Conservation (phyloP, 2,797 vertebrate species). For the Phataginus tricuspis region DNA sequence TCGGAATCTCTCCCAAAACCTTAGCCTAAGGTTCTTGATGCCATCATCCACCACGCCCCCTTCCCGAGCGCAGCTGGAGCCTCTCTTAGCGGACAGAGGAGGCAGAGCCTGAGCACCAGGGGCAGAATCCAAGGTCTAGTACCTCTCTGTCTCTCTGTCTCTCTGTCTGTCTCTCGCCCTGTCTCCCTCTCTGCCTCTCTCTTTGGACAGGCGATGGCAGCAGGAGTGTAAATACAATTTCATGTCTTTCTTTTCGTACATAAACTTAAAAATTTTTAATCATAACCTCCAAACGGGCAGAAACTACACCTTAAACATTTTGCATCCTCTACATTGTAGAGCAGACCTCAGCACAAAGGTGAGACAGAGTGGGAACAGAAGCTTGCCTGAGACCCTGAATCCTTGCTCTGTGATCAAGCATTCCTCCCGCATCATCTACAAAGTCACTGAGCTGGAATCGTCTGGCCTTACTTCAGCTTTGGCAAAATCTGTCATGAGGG, state of each 20-base stretch:
- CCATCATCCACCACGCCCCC: background rate
- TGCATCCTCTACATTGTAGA: rapidly evolving
- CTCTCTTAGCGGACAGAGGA: background rate
- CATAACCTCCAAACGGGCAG: background rate
- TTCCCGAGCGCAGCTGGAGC: background rate
- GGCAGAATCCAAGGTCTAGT: background rate
- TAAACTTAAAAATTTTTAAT: background rate
- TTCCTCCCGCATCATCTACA: background rate
- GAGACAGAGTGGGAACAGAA: background rate
- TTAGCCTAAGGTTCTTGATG: background rate
- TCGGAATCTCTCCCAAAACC: background rate
- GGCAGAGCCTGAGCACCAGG: background rate
- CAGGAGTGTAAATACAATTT: background rate
- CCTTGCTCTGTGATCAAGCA: background rate
- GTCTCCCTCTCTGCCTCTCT: background rate
- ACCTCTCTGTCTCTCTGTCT: background rate
- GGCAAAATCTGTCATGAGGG: conserved; percentile 1
- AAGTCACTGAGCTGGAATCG: background rate
- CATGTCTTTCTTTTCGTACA: background rate
- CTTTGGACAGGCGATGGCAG: background rate
- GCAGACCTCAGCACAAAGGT: background rate
- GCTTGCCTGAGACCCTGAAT: background rate
- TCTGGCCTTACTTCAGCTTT: conserved; percentile 54
- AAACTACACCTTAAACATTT: background rate
- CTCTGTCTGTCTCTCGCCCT: background rate